These are phyloP conservation scores for Orientallactaga sibirica DNA, from an alignment of 2,797 vertebrate genomes.

Conservation along the genomic window DNA sequence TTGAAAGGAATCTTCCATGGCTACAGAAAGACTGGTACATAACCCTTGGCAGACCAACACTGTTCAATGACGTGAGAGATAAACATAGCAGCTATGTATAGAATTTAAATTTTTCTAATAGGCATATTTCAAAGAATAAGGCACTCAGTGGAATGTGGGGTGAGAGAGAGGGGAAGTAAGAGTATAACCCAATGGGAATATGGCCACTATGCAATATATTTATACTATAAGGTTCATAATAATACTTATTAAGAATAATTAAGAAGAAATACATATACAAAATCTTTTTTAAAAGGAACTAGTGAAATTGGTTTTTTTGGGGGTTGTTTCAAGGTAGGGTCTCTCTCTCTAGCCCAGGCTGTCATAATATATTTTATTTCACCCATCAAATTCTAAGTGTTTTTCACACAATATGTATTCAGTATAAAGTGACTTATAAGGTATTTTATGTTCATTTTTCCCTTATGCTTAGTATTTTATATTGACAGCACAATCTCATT, in stretches of 20 bases:
- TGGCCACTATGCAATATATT: too few species aligned
- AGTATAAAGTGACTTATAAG: neutral
- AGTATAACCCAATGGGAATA: too few species aligned
- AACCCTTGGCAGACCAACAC: neutral
- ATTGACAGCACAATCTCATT: neutral
- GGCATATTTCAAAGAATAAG: neutral
- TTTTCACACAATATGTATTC: constrained; percentile 8
- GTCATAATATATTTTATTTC: neutral
- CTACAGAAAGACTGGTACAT: neutral
- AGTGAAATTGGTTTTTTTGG: neutral
- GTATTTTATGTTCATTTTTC: neutral
- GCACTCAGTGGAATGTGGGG: too few species aligned
- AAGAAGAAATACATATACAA: too few species aligned
- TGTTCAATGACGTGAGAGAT: neutral
- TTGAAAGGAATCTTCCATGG: neutral
- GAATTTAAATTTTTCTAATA: constrained; percentile 27
- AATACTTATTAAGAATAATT: too few species aligned
- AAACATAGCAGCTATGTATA: neutral
- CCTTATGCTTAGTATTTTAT: neutral
- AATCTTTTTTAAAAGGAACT: neutral
- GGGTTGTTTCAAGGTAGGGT: too few species aligned
- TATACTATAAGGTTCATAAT: too few species aligned
- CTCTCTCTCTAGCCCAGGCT: too few species aligned
- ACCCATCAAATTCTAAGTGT: neutral
- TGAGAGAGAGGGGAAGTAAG: too few species aligned